Evolutionary conservation across 2,888 invertebrate genomes (phyloP).

Genomic region (Plutella xylostella): DNA sequence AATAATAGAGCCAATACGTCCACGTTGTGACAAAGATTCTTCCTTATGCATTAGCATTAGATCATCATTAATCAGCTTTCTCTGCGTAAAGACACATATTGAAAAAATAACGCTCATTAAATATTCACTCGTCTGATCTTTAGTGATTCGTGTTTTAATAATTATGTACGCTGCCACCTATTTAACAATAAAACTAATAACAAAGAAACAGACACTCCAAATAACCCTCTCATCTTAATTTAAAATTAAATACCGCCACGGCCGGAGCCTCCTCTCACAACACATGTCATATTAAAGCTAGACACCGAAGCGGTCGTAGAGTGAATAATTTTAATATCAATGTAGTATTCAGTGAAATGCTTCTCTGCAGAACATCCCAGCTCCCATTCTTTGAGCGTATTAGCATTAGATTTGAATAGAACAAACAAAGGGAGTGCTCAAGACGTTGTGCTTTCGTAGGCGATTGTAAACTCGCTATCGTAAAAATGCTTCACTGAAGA

Average conservation of each 20-base stretch:
- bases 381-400: constrained; percentile 65
- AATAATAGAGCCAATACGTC: too few relatives aligned
- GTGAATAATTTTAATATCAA: not conserved
- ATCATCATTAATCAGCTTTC: too few relatives aligned
- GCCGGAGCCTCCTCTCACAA: too few relatives aligned
- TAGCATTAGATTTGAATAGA: constrained; percentile 68
- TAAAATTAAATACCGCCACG: too few relatives aligned
- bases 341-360: constrained; percentile 38
- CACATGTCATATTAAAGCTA: too few relatives aligned
- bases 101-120: too few relatives aligned
- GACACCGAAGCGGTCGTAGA: not conserved
- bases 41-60: too few relatives aligned
- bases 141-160: not conserved
- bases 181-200: not conserved
- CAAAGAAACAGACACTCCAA: not conserved
- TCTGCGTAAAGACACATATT: too few relatives aligned
- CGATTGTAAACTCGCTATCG: constrained; percentile 65
- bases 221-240: not conserved
- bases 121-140: too few relatives aligned
- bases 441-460: constrained; percentile 66
- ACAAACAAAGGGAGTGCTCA: constrained; percentile 67
- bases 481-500: constrained; percentile 37
- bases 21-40: too few relatives aligned
- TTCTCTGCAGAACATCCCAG: constrained; percentile 48
- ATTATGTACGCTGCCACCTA: not conserved